Evolutionary conservation across 2,797 vertebrate species (phyloP).

Genomic region (Mus minutoides): DNA sequence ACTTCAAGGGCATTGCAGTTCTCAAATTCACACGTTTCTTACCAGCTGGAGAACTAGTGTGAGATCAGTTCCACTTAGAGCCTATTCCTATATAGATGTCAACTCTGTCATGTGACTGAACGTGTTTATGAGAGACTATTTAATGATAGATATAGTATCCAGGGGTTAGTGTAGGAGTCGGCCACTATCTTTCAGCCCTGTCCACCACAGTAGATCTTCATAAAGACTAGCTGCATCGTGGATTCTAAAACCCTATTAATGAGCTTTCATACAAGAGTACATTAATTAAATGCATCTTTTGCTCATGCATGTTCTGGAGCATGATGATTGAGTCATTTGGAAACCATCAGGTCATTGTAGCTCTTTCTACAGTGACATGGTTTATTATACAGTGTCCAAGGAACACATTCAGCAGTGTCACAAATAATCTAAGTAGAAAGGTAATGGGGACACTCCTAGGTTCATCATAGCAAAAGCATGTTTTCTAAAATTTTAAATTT

Average conservation of each 20-base stretch:
- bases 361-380: neutral
- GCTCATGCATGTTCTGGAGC: neutral
- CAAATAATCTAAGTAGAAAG: neutral
- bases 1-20: neutral
- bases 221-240: neutral
- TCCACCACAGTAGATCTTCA: neutral
- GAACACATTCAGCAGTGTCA: neutral
- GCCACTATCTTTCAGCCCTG: neutral
- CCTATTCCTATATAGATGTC: neutral
- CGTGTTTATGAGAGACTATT: neutral
- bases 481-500: constrained; percentile 25
- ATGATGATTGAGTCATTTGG: neutral
- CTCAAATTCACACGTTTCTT: neutral
- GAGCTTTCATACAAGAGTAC: neutral
- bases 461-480: neutral
- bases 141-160: neutral
- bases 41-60: neutral
- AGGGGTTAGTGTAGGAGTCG: neutral
- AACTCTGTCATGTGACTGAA: neutral
- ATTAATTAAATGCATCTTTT: neutral
- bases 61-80: neutral
- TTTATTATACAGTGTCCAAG: neutral
- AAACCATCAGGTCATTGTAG: neutral
- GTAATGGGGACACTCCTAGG: neutral
- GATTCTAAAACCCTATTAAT: neutral